Conservation (phyloP, 2,113 vertebrate species). For the Platanista minor region DNA sequence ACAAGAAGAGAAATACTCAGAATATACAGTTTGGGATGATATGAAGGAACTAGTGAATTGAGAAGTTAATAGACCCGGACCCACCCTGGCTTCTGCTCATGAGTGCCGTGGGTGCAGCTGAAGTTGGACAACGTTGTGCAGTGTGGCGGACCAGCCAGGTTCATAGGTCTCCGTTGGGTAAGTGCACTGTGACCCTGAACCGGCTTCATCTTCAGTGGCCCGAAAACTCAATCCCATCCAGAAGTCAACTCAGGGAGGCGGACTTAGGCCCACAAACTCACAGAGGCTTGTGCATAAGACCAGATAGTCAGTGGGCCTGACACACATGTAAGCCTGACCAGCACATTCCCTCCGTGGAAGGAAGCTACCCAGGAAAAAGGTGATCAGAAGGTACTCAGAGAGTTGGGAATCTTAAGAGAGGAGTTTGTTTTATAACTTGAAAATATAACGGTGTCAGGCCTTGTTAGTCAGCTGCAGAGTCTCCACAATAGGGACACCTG, state of each 20-base stretch:
- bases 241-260: not conserved
- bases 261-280: not conserved
- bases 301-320: not conserved
- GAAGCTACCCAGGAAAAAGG: not conserved
- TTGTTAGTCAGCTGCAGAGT: not conserved
- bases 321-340: not conserved
- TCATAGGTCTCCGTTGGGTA: not conserved
- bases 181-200: not conserved
- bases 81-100: not conserved
- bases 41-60: not conserved
- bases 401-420: not conserved
- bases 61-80: not conserved
- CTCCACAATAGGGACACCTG: not conserved
- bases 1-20: not conserved
- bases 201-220: not conserved
- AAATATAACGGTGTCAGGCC: not conserved
- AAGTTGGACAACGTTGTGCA: not conserved
- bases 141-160: not conserved
- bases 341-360: not conserved
- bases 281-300: not conserved
- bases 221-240: not conserved
- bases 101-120: not conserved
- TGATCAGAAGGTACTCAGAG: not conserved
- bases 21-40: not conserved
- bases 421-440: not conserved